Conservation (phyloP, 2,113 vertebrate genomes). For the Lipotes vexillifer region DNA sequence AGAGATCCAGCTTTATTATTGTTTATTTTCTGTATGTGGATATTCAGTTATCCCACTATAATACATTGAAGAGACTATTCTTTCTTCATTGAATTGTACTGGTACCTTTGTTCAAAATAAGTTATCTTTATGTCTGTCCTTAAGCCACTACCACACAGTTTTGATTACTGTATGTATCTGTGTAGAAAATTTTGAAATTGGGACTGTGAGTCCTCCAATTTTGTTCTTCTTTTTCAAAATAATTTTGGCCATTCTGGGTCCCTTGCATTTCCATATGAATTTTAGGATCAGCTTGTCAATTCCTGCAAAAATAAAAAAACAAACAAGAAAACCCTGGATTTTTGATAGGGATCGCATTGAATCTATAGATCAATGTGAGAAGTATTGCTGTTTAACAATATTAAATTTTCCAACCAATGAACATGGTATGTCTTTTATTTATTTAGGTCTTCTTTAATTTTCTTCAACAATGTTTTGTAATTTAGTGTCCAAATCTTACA, state of each 20-base stretch:
- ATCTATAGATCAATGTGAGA: background rate
- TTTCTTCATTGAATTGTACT: background rate
- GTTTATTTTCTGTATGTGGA: background rate
- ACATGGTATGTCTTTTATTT: background rate
- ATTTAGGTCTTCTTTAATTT: background rate
- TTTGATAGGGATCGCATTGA: background rate
- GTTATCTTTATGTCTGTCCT: background rate
- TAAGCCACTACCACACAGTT: background rate
- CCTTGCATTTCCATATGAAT: background rate
- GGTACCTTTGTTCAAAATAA: background rate
- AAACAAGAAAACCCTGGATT: background rate
- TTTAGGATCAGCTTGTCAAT: background rate
- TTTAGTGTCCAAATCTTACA: background rate
- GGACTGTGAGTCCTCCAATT: background rate
- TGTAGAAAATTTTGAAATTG: background rate
- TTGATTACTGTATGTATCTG: background rate
- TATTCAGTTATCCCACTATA: background rate
- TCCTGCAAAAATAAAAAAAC: background rate
- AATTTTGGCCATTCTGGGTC: background rate
- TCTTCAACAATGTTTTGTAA: background rate
- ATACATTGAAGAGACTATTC: background rate
- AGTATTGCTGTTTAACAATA: background rate
- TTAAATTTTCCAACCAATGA: background rate
- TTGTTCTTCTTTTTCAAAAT: background rate
- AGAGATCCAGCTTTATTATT: background rate